These are phyloP conservation scores for Scomberomorus guttatus DNA, from an alignment of 2,797 vertebrate genomes.

Conservation along the genomic window DNA sequence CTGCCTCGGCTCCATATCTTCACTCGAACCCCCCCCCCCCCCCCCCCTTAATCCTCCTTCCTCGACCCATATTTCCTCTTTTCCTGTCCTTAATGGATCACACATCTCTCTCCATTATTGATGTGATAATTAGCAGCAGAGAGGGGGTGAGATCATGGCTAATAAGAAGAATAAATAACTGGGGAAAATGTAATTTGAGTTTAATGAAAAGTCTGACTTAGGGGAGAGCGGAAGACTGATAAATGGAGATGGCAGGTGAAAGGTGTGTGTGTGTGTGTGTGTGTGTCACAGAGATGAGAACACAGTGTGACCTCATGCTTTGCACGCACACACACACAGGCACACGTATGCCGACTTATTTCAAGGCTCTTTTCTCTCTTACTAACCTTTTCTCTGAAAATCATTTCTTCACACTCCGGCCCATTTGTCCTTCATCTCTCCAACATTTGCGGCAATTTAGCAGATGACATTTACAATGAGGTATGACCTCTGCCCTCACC, in stretches of 20 bases:
- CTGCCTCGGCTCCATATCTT: conserved; percentile 39
- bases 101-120: conserved; percentile 82
- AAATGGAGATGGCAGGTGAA: conserved; percentile 50
- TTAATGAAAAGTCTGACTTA: conserved; percentile 81
- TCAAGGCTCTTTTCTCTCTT: conserved; percentile 18
- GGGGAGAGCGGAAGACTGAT: conserved; percentile 60
- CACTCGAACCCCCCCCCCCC: conserved; percentile 34
- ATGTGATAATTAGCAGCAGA: conserved; percentile 85
- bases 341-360: background rate
- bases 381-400: conserved; percentile 31
- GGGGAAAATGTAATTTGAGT: conserved; percentile 82
- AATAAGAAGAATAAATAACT: conserved; percentile 85
- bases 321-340: background rate
- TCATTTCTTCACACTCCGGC: background rate
- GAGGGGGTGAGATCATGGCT: conserved; percentile 80
- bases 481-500: conserved; percentile 19
- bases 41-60: conserved; percentile 39
- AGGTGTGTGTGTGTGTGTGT: conserved; percentile 29
- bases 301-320: conserved; percentile 74
- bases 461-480: conserved; percentile 31
- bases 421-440: conserved; percentile 32
- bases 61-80: conserved; percentile 64
- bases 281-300: conserved; percentile 48
- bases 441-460: conserved; percentile 20
- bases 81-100: conserved; percentile 71